Evolutionary conservation across 2,888 invertebrate genomes (phyloP).

Genomic region (Brachynemurus nebulosus): DNA sequence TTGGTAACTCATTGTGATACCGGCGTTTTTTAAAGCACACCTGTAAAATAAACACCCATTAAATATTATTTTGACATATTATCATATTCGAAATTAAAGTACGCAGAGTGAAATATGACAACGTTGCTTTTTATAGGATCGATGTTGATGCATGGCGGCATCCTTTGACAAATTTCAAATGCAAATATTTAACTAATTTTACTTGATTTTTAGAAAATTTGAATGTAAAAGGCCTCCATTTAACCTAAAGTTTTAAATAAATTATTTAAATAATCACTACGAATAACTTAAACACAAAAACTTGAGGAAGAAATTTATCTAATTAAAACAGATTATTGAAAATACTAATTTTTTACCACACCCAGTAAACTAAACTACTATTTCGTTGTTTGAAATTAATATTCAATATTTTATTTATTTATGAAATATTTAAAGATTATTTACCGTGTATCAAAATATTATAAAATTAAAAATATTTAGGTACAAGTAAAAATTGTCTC

Average conservation of each 20-base stretch:
- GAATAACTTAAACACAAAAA: not conserved
- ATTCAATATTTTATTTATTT: not conserved
- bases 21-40: constrained; percentile 34
- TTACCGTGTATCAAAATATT: constrained; percentile 16
- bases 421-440: constrained; percentile 5
- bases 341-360: constrained; percentile 2
- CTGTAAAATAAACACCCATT: constrained; percentile 4
- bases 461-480: constrained; percentile 7
- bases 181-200: not conserved
- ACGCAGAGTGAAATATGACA: constrained; percentile 1
- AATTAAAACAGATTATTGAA: not conserved
- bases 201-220: not conserved
- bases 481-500: not conserved
- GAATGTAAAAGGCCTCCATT: not conserved
- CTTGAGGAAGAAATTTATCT: not conserved
- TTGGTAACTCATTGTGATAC: constrained; percentile 72
- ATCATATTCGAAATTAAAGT: not conserved
- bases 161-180: constrained; percentile 8
- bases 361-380: not conserved
- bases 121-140: constrained; percentile 7
- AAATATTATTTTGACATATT: constrained; percentile 1
- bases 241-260: not conserved
- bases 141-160: constrained; percentile 9
- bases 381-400: not conserved
- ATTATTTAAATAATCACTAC: not conserved